Conservation (phyloP, 2,113 vertebrate genomes). For the Orthochromis malagaraziensis region DNA sequence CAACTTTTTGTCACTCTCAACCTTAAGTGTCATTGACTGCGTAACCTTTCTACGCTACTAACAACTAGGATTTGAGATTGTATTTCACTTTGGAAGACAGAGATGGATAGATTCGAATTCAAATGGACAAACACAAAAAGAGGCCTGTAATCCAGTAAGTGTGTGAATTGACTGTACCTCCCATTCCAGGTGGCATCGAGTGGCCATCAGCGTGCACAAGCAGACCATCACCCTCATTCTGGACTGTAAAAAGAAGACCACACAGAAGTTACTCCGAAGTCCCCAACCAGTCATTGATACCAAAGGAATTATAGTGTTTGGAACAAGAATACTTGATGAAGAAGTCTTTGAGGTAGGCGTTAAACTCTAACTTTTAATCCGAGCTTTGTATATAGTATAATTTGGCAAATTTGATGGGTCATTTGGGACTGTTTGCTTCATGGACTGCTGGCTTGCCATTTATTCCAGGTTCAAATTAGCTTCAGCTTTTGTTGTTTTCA, state of each 20-base stretch:
- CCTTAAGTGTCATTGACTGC: not conserved
- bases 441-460: not conserved
- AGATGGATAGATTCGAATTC: not conserved
- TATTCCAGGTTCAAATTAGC: not conserved
- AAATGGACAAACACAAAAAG: not conserved
- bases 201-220: slow-evolving; percentile 90
- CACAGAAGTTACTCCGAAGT: slow-evolving; percentile 80
- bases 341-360: slow-evolving; percentile 93
- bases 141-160: slow-evolving; percentile 18
- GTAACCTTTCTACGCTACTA: not conserved
- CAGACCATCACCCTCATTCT: slow-evolving; percentile 90
- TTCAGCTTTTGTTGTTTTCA: not conserved
- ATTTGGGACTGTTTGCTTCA: not conserved
- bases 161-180: slow-evolving; percentile 26
- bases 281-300: slow-evolving; percentile 84
- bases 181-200: slow-evolving; percentile 86
- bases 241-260: slow-evolving; percentile 92
- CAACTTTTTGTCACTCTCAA: not conserved
- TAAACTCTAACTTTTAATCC: not conserved
- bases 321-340: slow-evolving; percentile 94
- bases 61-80: not conserved
- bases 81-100: not conserved
- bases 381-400: not conserved
- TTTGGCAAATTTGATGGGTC: not conserved
- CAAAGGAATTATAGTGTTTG: slow-evolving; percentile 95